These are phyloP conservation scores for Venustaconcha ellipsiformis DNA, from an alignment of 1,140 invertebrate genomes.

Conservation along the genomic window DNA sequence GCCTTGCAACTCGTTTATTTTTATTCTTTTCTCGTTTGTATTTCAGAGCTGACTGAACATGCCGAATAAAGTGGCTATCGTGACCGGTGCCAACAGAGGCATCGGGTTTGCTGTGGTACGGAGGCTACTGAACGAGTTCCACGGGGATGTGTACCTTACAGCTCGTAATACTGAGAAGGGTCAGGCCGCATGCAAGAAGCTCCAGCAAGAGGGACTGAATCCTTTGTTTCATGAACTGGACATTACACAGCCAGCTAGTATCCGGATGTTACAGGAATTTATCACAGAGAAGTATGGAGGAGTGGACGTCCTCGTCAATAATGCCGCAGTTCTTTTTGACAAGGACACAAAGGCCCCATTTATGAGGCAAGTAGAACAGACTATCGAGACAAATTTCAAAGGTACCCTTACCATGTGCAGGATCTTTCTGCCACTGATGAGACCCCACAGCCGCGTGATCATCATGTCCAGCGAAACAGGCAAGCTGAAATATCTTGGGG, in stretches of 20 bases:
- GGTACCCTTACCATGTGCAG: constrained; percentile 26
- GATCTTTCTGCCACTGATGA: constrained; percentile 23
- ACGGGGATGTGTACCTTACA: constrained; percentile 30
- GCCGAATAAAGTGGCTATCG: constrained; percentile 30
- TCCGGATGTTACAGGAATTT: constrained; percentile 74
- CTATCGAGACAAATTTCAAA: constrained; percentile 28
- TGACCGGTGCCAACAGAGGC: constrained; percentile 36
- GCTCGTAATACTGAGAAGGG: constrained; percentile 74
- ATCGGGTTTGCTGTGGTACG: constrained; percentile 25
- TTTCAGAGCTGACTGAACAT: not conserved
- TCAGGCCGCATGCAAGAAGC: constrained; percentile 72
- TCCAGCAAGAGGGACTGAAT: constrained; percentile 72
- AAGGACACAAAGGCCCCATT: constrained; percentile 61
- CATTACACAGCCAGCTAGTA: constrained; percentile 74
- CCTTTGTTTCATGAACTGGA: constrained; percentile 80
- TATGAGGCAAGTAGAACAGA: constrained; percentile 20
- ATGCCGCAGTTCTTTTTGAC: constrained; percentile 84
- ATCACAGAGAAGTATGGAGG: constrained; percentile 78
- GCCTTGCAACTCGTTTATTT: no score
- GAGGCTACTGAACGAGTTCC: constrained; percentile 19
- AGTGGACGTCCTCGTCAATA: constrained; percentile 86
- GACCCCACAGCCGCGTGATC: constrained; percentile 25
- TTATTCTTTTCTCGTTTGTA: no score
- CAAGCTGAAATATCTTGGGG: constrained; percentile 12
- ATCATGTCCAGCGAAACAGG: constrained; percentile 34